Base-by-base conservation (phyloP, 2,797 vertebrate species). In the Cyclura pinguis region DNA sequence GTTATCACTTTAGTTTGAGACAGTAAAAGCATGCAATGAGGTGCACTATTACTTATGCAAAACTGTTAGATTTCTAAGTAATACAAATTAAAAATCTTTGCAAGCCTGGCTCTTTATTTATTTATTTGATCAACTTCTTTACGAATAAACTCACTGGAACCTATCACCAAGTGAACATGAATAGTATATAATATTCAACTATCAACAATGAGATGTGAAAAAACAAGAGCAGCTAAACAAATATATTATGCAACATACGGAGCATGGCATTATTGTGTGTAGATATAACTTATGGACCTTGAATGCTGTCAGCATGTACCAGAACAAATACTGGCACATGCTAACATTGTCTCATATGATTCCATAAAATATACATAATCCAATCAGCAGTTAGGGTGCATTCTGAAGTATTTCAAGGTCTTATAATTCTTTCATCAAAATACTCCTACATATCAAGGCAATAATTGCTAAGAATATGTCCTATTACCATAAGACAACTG, bases 371-470 rank as follows among this genome's bases (percentile, higher is more conserved):
- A 91, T 92, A 86, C 92, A 29, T 59, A 96, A 93, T 87, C 89
- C 91, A 76, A 64, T 62, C 7, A 24, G 93, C 82, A 95, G 50
- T 88, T 90, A 88, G 4, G 29, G 81, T 87, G 87, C 88, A 50
- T 89, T 92, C 91, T 59, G 91, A 93, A 76, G 84, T 92, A 94
- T 95, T 94, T 91, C 91, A 69, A 80, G 6, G 88, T 93, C 80
- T 85, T 82, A 92, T 94, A 24, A 92, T 95, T 94, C 96, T 89
- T 95, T 95, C 88, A 89, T 84, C 92, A 94, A 84, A 76, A 93
- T 27, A 32, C 64, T 55, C 95, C 95, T 64, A 96, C 95, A 32
- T 91, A 94, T 80, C 95, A 94, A 95, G 96, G 92, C 91, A 97
- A 94, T 90, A 94, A 69, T 2, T 67, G 84, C 90, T 94, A 93